Evolutionary conservation across 2,797 vertebrate genomes (phyloP), one percentile per base, ranked within the genome.

Genomic region (Microhierax caerulescens): DNA sequence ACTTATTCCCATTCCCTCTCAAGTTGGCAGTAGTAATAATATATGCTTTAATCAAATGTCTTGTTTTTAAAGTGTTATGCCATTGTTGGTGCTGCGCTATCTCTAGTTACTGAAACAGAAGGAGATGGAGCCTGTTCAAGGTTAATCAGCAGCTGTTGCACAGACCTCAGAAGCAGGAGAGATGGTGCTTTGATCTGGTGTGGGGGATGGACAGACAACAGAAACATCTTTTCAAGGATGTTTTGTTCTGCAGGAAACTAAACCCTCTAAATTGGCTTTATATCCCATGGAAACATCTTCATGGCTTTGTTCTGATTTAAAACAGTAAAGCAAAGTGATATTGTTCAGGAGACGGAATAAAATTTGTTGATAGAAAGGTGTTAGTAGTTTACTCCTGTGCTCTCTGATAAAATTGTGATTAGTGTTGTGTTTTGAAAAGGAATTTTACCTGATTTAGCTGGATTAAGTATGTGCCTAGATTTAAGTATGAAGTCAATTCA

Each of bases 91-190:
- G 5, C 60, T 70, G 56, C 0, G 2, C 76, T 90, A 3, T 96
- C 88, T 95, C 79, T 50, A 51, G 5, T 97, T 96, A 90, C 93
- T 94, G 85, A 95, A 93, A 94, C 85, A 94, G 81, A 75, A 97
- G 93, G 85, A 94, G 92, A 74, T 74, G 69, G 43, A 95, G 80
- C 57, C 87, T 85, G 28, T 92, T 97, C 94, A 95, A 96, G 95
- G 95, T 96, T 96, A 97, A 90, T 87, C 73, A 32, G 81, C 96
- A 96, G 97, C 95, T 97, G 96, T 79, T 95, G 74, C 0, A 0
- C 96, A 95, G 95, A 69, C 60, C 37, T 88, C 45, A 36, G 82
- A 59, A 94, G 64, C 60, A 43, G 88, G 65, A 87, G 94, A 84
- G 77, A 30, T 72, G 47, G 19, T 76, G 90, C 92, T 95, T 97